Evolutionary conservation across 2,888 invertebrate species (phyloP).

Genomic region (Pardosa pseudoannulata): DNA sequence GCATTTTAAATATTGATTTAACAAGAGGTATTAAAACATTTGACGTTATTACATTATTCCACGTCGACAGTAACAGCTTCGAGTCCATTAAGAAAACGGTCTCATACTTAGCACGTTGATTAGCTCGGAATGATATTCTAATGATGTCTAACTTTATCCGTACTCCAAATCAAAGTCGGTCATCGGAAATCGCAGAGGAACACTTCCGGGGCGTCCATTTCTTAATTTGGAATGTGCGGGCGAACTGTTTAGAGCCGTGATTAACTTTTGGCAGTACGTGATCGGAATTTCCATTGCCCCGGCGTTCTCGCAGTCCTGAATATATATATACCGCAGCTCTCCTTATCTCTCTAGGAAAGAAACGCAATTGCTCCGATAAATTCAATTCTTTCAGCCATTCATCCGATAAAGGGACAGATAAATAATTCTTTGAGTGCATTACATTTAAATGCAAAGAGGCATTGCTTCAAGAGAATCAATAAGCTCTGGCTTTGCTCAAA

Average conservation of each 20-base stretch:
- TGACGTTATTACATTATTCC: too few species aligned
- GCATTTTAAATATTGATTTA: too few species aligned
- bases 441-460: background rate
- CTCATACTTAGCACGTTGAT: too few species aligned
- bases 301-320: background rate
- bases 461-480: background rate
- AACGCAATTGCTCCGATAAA: background rate
- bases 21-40: too few species aligned
- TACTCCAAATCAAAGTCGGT: background rate
- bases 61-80: too few species aligned
- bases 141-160: too few species aligned
- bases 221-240: background rate
- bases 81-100: too few species aligned
- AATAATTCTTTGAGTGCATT: background rate
- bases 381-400: background rate
- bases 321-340: too few species aligned
- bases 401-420: slow-evolving; percentile 2
- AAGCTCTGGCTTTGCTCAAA: background rate
- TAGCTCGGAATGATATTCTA: too few species aligned
- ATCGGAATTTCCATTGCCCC: background rate
- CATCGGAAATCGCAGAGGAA: background rate
- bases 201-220: background rate
- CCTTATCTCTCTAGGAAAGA: background rate
- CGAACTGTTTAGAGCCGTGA: background rate
- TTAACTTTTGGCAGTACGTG: background rate